Percentiles rank a stretch among this genome's conserved stretches.
Evolutionary conservation across 2,797 vertebrate genomes (phyloP).

Genomic region (Antrozous pallidus): DNA sequence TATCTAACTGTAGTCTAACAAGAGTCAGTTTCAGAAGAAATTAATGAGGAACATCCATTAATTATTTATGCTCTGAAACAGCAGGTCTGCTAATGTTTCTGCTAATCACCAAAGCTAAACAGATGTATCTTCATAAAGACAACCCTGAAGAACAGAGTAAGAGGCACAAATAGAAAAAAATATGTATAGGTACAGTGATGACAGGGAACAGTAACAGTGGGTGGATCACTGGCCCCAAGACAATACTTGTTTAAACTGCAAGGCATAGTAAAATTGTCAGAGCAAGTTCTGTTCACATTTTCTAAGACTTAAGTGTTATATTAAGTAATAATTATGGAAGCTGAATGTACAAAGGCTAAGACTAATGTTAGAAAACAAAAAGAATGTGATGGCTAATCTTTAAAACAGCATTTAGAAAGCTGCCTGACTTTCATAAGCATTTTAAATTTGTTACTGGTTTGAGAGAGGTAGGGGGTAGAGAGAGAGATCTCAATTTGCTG

Average conservation of each 20-base stretch:
- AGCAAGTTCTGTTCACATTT: not conserved
- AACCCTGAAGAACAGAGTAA: slow-evolving; percentile 22
- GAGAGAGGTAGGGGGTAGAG: not conserved
- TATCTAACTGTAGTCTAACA: slow-evolving; percentile 72
- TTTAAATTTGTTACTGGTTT: not conserved
- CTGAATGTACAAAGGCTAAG: not conserved
- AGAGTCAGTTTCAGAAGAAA: slow-evolving; percentile 79
- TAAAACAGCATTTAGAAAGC: not conserved
- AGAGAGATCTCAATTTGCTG: not conserved
- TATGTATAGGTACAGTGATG: not conserved
- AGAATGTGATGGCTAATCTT: not conserved
- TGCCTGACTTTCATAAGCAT: not conserved
- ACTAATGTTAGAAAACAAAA: not conserved
- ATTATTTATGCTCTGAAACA: slow-evolving; percentile 83
- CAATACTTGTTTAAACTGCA: not conserved
- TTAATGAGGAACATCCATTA: slow-evolving; percentile 81
- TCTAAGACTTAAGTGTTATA: not conserved
- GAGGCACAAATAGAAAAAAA: not conserved
- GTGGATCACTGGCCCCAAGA: not conserved
- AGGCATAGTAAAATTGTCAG: not conserved
- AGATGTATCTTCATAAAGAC: slow-evolving; percentile 75
- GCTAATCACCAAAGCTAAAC: slow-evolving; percentile 83
- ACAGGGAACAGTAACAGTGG: not conserved
- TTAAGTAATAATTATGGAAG: not conserved
- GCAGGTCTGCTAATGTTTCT: slow-evolving; percentile 82